phyloP scores from a whole-genome alignment of 1,140 invertebrate species.

The Helicoverpa zea region DNA sequence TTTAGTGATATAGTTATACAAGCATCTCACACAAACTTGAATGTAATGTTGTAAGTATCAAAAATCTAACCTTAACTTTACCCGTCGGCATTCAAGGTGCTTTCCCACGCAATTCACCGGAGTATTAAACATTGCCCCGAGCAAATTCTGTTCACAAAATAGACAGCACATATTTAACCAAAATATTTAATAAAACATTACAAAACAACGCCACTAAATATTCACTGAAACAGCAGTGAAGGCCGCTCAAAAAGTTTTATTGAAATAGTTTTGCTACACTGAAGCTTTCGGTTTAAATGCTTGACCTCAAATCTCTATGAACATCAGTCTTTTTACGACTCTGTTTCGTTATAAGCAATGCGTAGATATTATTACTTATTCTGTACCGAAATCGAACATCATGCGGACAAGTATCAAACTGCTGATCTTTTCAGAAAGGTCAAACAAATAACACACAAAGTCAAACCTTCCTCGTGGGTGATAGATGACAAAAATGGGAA shows the following conservation, averaged over 20 bases:
- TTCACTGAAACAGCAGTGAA: slow-evolving; percentile 37
- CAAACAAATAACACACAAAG: no score
- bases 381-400: no score
- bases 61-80: neutral
- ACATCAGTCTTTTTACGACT: slow-evolving; percentile 65
- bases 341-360: slow-evolving; percentile 54
- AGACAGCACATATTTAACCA: slow-evolving; percentile 6
- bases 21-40: neutral
- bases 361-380: slow-evolving; percentile 15
- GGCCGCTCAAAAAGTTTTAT: slow-evolving; percentile 70
- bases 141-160: neutral
- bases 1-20: neutral
- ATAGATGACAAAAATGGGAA: no score
- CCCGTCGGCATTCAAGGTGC: neutral
- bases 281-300: slow-evolving; percentile 50
- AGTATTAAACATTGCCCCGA: neutral
- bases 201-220: slow-evolving; percentile 42
- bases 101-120: slow-evolving; percentile 15
- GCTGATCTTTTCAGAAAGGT: no score
- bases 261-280: slow-evolving; percentile 65
- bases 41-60: neutral
- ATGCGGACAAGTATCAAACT: no score
- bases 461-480: no score
- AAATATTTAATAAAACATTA: slow-evolving; percentile 54
- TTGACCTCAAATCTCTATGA: slow-evolving; percentile 61